Evolutionary conservation across 2,113 vertebrate species (phyloP).

Genomic region (Pteronura brasiliensis): DNA sequence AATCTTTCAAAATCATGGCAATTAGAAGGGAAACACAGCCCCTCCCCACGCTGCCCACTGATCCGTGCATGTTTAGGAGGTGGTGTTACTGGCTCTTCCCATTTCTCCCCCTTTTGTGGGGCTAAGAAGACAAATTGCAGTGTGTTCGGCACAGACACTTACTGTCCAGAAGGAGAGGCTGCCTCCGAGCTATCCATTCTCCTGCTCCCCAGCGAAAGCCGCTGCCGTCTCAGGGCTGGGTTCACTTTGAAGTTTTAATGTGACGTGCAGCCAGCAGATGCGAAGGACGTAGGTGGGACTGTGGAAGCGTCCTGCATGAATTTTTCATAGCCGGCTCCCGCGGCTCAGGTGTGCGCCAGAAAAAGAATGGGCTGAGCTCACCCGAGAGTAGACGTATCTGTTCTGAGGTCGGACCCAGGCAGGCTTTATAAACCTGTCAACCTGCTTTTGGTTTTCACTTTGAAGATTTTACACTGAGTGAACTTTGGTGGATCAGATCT

Average conservation of each 20-base stretch:
- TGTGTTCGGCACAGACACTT: background rate
- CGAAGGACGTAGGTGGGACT: constrained; percentile 60
- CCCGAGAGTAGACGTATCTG: constrained; percentile 46
- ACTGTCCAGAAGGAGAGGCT: constrained; percentile 22
- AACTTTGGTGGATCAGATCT: constrained; percentile 35
- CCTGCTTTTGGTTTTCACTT: constrained; percentile 22
- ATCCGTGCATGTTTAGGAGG: background rate
- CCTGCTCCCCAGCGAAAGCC: constrained; percentile 29
- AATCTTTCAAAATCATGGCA: background rate
- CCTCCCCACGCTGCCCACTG: accelerated
- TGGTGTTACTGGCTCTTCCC: background rate
- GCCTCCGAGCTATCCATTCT: constrained; percentile 23
- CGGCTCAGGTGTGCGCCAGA: constrained; percentile 51
- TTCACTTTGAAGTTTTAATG: constrained; percentile 56
- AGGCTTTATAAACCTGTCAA: constrained; percentile 60
- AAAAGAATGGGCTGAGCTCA: constrained; percentile 5
- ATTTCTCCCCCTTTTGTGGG: background rate
- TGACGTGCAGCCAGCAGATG: constrained; percentile 67
- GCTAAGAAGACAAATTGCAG: background rate
- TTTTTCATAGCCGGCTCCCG: constrained; percentile 76
- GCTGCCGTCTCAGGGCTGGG: background rate
- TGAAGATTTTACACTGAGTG: constrained; percentile 41
- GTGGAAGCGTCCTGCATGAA: constrained; percentile 68
- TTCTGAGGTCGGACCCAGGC: constrained; percentile 58
- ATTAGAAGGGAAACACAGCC: background rate